Base-by-base conservation (phyloP, 30 jellyfish, hydroid and myxozoan genomes). In the Chrysaora quinquecirrha region DNA sequence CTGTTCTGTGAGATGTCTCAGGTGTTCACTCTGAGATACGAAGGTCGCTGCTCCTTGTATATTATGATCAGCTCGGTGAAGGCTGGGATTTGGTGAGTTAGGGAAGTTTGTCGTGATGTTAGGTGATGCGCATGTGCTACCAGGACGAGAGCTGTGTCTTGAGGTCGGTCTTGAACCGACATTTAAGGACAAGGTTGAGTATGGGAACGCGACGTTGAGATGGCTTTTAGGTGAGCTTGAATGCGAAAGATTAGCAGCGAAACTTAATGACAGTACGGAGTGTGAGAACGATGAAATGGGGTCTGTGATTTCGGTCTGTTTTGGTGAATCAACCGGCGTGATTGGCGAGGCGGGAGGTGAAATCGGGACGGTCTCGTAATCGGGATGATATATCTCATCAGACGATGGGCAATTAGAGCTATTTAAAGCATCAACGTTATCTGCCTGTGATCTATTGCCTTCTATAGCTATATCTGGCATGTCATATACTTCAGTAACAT, bases 271-370 rank as follows among this genome's bases (percentile, higher is more conserved):
- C 50, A 81, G 77, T 11, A 80, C 87, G 0, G 94, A 84, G 50
- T 72, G 87, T 22, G 94, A 54, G 30, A 33, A 72, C 0, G 85
- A 64, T 12, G 72, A 66, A 0, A 35, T 30, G 20, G 66, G 65
- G 29, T 71, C 88, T 1, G 89, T n/a, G 10, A 71, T 84, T 27
- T n/a, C 28, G 30, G 25, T 49, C 14, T n/a, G n/a, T 22, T 64
- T 48, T 14, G 80, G 94, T n/a, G 72, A 28, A 22, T 54, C 85
- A 7, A 56, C 89, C 21, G 85, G 85, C 29, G 80, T 75, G 30
- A 64, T 74, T 0, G 98, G 98, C 23, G 98, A 92, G 27, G 87
- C 90, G 12, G 98, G 97, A 21, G 98, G 97, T 27, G 98, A 75
- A n/a, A 92, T 80, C 3, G 98, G 89, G 9, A 70, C 33, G 6